Base-by-base conservation (phyloP, 2,113 vertebrate genomes). In the Oreotrochilus melanogaster region DNA sequence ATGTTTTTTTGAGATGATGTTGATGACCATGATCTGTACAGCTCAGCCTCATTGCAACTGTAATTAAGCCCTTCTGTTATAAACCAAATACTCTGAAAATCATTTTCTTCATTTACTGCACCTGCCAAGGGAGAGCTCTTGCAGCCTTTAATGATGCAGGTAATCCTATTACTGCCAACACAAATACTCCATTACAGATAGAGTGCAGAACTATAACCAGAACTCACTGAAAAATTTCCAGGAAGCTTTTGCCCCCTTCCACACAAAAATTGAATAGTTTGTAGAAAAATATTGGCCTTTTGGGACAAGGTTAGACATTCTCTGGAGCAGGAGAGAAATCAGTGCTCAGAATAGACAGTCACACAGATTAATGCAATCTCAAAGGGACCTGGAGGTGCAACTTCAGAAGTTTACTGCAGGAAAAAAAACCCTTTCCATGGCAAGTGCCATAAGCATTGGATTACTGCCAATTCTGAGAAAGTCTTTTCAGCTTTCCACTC, bases 21-120 rank as follows among this genome's bases (percentile, higher is more conserved):
- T 88, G 81, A 66, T 88, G 54, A 17, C 58, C 1, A 0, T 48
- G 64, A 74, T 92, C 67, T 70, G 43, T 83, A 42, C 60, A 70
- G 88, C 81, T 93, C 85, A 92, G 71, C 67, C 33, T 94, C 64
- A 37, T 60, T 88, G 94, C 51, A 89, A 66, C 71, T 62, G 6
- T 86, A 95, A 96, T 95, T 92, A 93, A 94, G 35, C 37, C 60
- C 50, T 94, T 96, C 95, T 93, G 85, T 89, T 93, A 47, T 51
- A 86, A 88, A 90, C 62, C n/a, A 92, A 86, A 93, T 64, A 74
- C 27, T 86, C 65, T 75, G 79, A 92, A 95, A 91, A 91, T 45
- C 0, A 35, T 89, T 94, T 92, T 88, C 51, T 95, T 62, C 18
- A 6, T 69, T 95, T 88, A 17, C 56, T 64, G n/a, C 72, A 92